Evolutionary conservation across 2,888 invertebrate genomes (phyloP).

Genomic region (Sinodicranocentrus sp.): DNA sequence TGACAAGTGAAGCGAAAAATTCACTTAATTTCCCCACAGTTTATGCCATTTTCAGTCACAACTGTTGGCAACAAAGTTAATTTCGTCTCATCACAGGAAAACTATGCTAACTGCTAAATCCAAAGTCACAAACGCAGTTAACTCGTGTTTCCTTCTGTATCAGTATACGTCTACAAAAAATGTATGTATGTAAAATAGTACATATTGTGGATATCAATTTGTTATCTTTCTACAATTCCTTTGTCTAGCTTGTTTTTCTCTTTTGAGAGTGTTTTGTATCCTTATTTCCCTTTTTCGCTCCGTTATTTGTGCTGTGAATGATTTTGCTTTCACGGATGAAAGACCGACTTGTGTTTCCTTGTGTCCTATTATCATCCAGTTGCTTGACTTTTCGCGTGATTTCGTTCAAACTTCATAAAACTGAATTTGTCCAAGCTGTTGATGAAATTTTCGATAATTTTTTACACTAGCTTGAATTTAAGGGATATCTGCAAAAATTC

Average conservation of each 20-base stretch:
- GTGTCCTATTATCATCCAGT: too few species aligned
- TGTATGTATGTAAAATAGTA: too few species aligned
- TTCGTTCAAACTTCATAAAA: constrained; percentile 13
- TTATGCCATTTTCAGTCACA: constrained; percentile 71
- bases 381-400: constrained; percentile 1
- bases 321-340: too few species aligned
- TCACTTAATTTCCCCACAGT: constrained; percentile 72
- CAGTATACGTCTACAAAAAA: too few species aligned
- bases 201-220: background rate
- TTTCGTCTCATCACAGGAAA: constrained; percentile 43
- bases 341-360: too few species aligned
- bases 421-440: background rate
- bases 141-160: background rate
- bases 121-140: background rate
- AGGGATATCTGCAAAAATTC: background rate
- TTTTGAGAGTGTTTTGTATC: background rate
- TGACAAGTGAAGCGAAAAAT: constrained; percentile 69
- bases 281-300: background rate
- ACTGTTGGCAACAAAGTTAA: constrained; percentile 68
- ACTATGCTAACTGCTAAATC: constrained; percentile 24
- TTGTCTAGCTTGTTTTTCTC: background rate
- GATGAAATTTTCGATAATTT: constrained; percentile 26
- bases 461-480: background rate
- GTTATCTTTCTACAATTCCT: background rate
- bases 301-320: too few species aligned